These are phyloP conservation scores for Anniella stebbinsi DNA, from an alignment of 2,797 vertebrate genomes.

Conservation along the genomic window DNA sequence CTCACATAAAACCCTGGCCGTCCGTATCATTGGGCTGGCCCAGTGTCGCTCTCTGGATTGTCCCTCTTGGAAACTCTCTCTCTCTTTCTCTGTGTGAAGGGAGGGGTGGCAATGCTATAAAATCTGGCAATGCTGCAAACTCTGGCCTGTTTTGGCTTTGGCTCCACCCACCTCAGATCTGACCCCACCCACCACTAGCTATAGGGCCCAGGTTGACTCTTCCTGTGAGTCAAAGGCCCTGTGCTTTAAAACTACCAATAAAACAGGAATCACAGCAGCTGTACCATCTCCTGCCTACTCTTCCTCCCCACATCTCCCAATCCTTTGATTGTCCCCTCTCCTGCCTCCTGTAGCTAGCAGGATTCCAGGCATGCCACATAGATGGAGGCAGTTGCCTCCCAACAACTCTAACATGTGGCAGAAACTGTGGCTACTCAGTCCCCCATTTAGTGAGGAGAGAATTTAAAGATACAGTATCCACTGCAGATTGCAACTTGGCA, in stretches of 20 bases:
- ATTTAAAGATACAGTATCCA: not conserved
- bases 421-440: not conserved
- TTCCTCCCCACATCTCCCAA: too few relatives aligned
- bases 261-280: not conserved
- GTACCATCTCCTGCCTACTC: not conserved
- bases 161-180: too few relatives aligned
- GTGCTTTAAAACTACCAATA: not conserved
- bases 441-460: not conserved
- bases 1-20: too few relatives aligned
- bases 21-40: too few relatives aligned
- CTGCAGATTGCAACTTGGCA: not conserved
- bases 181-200: too few relatives aligned
- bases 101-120: not conserved
- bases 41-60: too few relatives aligned
- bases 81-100: not conserved
- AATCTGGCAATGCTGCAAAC: too few relatives aligned
- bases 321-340: not conserved
- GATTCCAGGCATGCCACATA: not conserved
- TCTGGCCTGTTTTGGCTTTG: too few relatives aligned
- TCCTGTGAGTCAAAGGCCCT: too few relatives aligned
- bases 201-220: too few relatives aligned
- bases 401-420: not conserved
- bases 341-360: not conserved
- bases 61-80: too few relatives aligned
- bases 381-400: not conserved